Evolutionary conservation across 2,888 invertebrate species (phyloP), one percentile per base, ranked within the genome.

Genomic region (Tholera decimalis): DNA sequence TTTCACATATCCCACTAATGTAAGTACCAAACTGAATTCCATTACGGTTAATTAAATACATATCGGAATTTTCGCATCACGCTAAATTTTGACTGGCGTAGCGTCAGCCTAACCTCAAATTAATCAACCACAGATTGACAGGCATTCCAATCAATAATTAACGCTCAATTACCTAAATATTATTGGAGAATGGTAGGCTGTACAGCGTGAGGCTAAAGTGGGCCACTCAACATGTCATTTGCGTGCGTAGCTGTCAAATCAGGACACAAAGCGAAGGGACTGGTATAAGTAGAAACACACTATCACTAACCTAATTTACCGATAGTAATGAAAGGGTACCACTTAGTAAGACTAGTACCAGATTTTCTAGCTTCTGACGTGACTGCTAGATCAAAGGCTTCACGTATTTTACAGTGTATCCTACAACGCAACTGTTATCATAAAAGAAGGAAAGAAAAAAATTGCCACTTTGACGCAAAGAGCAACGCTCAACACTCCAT

Each of bases 101-200:
- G 51, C 67, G 68, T 74, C 71, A 77, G 62, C 66, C 68, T 77
- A 70, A 77, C 75, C 73, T 55, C 82, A 73, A 81, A 86, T 85
- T 84, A 85, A 86, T 85, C 77, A 85, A 71, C 77, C 79, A 54
- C 78, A 79, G 75, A 83, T 84, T 84, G 85, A 83, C 79, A 83
- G 77, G 74, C 78, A 83, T 79, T 78, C 74, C 78, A 66, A 74
- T 82, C 78, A 71, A 77, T 81, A 80, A 75, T 73, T 73, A 73
- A 77, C 72, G 80, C 63, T 76, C 82, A 84, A 83, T 85, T 82
- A 79, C 65, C 74, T 72, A 77, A 82, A 82, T 83, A 77, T 79
- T 83, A 79, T 77, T 81, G 67, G 75, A 67, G 62, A 66, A 54
- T 24, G 61, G 15, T 47, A 22, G n/a, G 15, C 18, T 35, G n/a